Evolutionary conservation across 2,888 invertebrate species (phyloP).

Genomic region (Mellilla xanthometata): DNA sequence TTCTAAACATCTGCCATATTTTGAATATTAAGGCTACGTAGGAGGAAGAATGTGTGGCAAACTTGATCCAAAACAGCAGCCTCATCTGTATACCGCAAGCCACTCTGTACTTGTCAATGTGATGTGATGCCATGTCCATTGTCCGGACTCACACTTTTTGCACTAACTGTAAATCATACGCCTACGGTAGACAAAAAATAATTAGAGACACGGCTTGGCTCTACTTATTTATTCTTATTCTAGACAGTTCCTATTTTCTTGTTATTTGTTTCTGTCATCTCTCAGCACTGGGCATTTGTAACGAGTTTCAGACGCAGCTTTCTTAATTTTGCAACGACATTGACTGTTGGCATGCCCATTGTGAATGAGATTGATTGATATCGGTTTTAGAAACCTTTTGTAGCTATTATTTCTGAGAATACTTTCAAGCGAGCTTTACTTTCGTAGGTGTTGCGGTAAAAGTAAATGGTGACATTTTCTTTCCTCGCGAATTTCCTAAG

Average conservation of each 20-base stretch:
- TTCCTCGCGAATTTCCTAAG: no score
- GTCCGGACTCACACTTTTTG: conserved; percentile 40
- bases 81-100: conserved; percentile 51
- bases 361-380: conserved; percentile 16
- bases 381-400: not conserved
- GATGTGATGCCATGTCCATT: conserved; percentile 37
- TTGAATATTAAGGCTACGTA: not conserved
- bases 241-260: conserved; percentile 14
- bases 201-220: conserved; percentile 15
- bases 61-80: conserved; percentile 35
- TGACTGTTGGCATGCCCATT: conserved; percentile 16
- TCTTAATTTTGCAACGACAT: conserved; percentile 21
- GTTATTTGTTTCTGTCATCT: conserved; percentile 19
- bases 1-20: no score
- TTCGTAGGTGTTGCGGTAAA: no score
- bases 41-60: conserved; percentile 30
- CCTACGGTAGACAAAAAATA: conserved; percentile 29
- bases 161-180: conserved; percentile 43
- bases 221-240: no score
- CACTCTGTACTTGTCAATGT: conserved; percentile 47
- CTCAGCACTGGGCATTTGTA: conserved; percentile 2
- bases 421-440: no score
- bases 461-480: no score
- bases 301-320: conserved; percentile 10
- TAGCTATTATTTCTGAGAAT: no score